Base-by-base conservation (phyloP, 1,140 invertebrate species). In the Amphibalanus amphitrite region DNA sequence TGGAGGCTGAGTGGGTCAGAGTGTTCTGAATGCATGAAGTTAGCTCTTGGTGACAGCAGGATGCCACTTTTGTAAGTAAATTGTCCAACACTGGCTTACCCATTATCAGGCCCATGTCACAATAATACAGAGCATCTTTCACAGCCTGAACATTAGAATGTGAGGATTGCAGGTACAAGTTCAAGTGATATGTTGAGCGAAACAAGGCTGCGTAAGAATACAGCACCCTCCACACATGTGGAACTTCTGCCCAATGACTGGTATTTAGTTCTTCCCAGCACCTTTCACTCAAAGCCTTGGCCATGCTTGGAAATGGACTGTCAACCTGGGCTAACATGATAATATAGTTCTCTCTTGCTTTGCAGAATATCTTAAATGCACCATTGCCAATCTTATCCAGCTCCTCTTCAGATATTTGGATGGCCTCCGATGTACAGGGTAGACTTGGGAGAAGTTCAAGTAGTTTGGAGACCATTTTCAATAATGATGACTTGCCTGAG, bases 91-190 rank as follows among this genome's bases (percentile, higher is more conserved):
- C 69, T 17, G 90, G 88, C 68, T 86, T 86, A 20, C 91, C 91
- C 82, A 94, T 86, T 28, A 95, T 78, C 72, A 94, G 82, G 3
- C 90, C 92, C 82, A 88, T 86, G 81, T 95, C 92, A 78, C 90
- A 85, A 71, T 86, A 85, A 79, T 86, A 83, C 69, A 91, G 84
- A 59, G 86, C 83, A 75, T 86, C 79, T 75, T 82, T 78, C 20
- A 84, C 76, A 69, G 73, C 71, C 71, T 77, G 74, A 59, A 73
- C 30, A 74, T 69, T 0, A 82, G 79, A 74, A 79, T 71, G 20
- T 3, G 70, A 33, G 25, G 38, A 69, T 23, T 15, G 26, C 29
- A 67, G 28, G 23, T 74, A 69, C 6, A 30, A 25, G n/a, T 47
- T 29, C 28, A 76, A 72, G 23, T 74, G 71, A n/a, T 73, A 69